Percentiles rank a stretch among this genome's conserved stretches.
phyloP scores from a whole-genome alignment of 2,888 invertebrate species.

The Drosophila suboccidentalis region DNA sequence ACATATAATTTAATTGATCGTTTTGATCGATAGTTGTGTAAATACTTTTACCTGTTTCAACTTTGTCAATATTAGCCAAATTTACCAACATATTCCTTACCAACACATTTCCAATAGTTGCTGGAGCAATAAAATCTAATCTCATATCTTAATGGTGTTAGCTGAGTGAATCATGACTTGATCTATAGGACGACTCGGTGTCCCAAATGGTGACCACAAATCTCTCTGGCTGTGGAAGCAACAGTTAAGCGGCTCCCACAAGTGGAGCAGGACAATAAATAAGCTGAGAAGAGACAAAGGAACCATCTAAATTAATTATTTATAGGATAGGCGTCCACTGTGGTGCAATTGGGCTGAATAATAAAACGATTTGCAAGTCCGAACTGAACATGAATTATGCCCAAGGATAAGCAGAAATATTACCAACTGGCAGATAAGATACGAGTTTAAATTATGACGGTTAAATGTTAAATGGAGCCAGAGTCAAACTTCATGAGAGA shows the following conservation, averaged over 20 bases:
- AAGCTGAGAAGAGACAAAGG: conserved; percentile 47
- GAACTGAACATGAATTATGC: conserved; percentile 71
- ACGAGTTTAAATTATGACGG: conserved; percentile 69
- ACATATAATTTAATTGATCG: too few relatives aligned
- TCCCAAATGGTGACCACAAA: conserved; percentile 47
- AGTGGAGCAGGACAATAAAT: conserved; percentile 56
- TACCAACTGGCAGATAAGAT: conserved; percentile 58
- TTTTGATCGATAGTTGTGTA: background rate
- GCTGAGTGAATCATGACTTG: conserved; percentile 44
- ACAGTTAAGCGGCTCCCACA: conserved; percentile 50
- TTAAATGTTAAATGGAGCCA: conserved; percentile 59
- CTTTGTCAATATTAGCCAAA: background rate
- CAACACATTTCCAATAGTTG: conserved; percentile 28
- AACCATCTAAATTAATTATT: conserved; percentile 77
- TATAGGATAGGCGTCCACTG: conserved; percentile 64
- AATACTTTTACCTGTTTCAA: background rate
- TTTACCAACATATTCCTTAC: background rate
- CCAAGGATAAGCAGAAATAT: conserved; percentile 28
- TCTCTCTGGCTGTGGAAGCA: conserved; percentile 48
- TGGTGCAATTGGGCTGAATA: conserved; percentile 66
- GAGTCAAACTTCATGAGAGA: background rate
- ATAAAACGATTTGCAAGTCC: conserved; percentile 77
- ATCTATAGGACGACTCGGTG: background rate
- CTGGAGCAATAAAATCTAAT: conserved; percentile 56
- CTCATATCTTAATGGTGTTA: conserved; percentile 66